Evolutionary conservation across 2,888 invertebrate species (phyloP).

Genomic region (Melanargia galathea): DNA sequence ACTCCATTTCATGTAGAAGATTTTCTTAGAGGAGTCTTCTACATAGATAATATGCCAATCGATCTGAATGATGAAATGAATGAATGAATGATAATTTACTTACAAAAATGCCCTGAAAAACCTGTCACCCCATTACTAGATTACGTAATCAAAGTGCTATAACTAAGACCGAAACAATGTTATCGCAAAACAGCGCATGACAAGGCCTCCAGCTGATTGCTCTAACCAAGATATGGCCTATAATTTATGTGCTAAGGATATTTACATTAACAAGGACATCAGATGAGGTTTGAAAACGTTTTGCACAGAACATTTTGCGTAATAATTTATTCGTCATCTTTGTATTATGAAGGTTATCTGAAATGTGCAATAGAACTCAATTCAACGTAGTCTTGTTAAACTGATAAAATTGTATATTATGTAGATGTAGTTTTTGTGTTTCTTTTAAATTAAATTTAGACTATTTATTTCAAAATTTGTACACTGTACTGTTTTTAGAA

Average conservation of each 20-base stretch:
- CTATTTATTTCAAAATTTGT: too few relatives aligned
- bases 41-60: too few relatives aligned
- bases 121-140: not conserved
- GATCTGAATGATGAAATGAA: too few relatives aligned
- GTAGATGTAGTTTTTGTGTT: too few relatives aligned
- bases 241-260: conserved; percentile 22
- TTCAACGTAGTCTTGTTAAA: not conserved
- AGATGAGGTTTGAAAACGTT: conserved; percentile 3
- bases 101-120: too few relatives aligned
- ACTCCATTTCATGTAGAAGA: too few relatives aligned
- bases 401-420: too few relatives aligned
- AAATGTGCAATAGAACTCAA: not conserved
- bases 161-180: conserved; percentile 31
- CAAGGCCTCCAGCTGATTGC: conserved; percentile 33
- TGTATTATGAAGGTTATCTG: not conserved
- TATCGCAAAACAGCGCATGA: conserved; percentile 36
- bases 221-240: conserved; percentile 18
- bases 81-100: too few relatives aligned
- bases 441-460: too few relatives aligned
- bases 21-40: too few relatives aligned
- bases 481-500: too few relatives aligned
- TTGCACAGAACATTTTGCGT: not conserved
- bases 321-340: conserved; percentile 3
- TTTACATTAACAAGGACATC: conserved; percentile 25
- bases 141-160: conserved; percentile 31